Evolutionary conservation across 2,797 vertebrate genomes (phyloP), one percentile per base, ranked within the genome.

Genomic region (Galago senegalensis): DNA sequence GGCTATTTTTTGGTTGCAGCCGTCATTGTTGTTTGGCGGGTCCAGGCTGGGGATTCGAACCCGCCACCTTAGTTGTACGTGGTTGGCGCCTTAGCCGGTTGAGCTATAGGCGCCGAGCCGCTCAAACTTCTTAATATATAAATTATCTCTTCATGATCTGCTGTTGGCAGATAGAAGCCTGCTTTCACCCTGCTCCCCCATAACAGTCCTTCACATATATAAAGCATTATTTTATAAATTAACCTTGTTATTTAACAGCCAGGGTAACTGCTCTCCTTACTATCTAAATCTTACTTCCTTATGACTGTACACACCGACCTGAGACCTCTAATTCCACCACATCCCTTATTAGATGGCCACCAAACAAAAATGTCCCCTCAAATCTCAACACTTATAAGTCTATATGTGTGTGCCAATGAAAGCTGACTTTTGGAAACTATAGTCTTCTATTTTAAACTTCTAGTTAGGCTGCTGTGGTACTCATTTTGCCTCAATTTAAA

Each of bases 381-480:
- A 43, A 43, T 85, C 88, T 76, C 43, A 67, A 53, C 7, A 53
- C 13, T 40, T 43, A 10, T 60, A 87, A 60, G 46, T 90, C 90
- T 87, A 77, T 34, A 67, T 21, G 76, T 67, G 88, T 14, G 31
- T 8, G 85, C 21, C 84, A 77, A 89, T 69, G 29, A 80, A 60
- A 4, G 21, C 23, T 53, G 89, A 65, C 43, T 83, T 67, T 75
- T 73, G 49, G 29, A 87, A 94, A 73, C 58, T 7, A 79, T 0
- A 77, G 25, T 61, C 56, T 83, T 83, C 25, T 53, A 49, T 67
- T 92, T 89, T 86, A 77, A 91, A 89, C 70, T 73, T 81, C 67
- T 88, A 79, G 58, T 29, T 87, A 79, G 18, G 29, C 27, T 76
- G 34, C 25, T 63, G 79, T 1, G 10, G 40, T 49, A 91, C 20